phyloP scores from a whole-genome alignment of 2,888 invertebrate genomes.

The Sicus ferrugineus region DNA sequence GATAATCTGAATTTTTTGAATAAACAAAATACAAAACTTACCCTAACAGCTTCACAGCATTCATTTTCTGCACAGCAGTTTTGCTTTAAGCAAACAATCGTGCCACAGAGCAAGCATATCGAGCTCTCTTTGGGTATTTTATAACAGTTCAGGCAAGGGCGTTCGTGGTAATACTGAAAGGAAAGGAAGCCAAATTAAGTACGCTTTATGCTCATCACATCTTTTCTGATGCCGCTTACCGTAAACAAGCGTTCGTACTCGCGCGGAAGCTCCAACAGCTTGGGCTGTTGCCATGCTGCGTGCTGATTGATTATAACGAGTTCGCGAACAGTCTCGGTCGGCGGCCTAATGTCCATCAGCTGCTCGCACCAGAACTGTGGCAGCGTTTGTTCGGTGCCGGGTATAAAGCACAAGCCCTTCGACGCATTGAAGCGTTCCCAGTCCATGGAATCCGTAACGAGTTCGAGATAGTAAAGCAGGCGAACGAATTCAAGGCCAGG shows the following conservation, averaged over 20 bases:
- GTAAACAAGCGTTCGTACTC: constrained; percentile 93
- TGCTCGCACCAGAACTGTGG: constrained; percentile 76
- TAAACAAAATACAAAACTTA: no score
- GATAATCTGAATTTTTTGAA: no score
- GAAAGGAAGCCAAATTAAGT: constrained; percentile 32
- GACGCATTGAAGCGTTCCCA: constrained; percentile 74
- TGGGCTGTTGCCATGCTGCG: constrained; percentile 81
- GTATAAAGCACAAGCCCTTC: constrained; percentile 71
- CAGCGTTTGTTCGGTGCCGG: constrained; percentile 66
- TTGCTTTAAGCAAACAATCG: constrained; percentile 90
- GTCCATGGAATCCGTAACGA: constrained; percentile 73
- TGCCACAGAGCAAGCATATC: constrained; percentile 91
- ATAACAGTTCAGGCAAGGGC: constrained; percentile 87
- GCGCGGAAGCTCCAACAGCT: constrained; percentile 83
- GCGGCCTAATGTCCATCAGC: constrained; percentile 66
- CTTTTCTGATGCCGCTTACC: constrained; percentile 61
- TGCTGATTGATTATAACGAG: constrained; percentile 76
- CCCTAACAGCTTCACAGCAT: constrained; percentile 85
- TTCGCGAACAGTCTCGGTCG: constrained; percentile 66
- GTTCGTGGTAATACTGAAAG: constrained; percentile 85
- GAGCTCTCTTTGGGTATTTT: constrained; percentile 90
- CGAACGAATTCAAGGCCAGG: constrained; percentile 78
- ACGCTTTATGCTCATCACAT: constrained; percentile 27
- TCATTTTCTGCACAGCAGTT: constrained; percentile 85
- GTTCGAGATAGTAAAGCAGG: constrained; percentile 79